Conservation (phyloP, 2,113 vertebrate species). For the Cheilinus undulatus region DNA sequence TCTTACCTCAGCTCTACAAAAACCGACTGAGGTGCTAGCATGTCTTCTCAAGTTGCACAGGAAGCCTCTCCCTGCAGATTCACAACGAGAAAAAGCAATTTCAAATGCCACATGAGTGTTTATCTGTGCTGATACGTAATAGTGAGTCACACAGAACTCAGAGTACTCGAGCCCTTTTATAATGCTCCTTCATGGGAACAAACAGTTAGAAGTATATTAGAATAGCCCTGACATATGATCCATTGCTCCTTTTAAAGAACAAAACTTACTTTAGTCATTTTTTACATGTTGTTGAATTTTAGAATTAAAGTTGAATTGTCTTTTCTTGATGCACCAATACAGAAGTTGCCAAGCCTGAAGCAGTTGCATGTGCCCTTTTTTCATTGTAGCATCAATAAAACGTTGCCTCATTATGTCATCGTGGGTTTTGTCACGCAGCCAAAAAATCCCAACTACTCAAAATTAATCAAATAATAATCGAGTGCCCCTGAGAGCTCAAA, state of each 20-base stretch:
- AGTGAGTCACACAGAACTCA: background rate
- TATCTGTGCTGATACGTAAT: slow-evolving; percentile 5
- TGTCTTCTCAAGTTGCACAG: background rate
- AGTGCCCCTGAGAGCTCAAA: slow-evolving; percentile 26
- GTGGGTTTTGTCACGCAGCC: slow-evolving; percentile 43
- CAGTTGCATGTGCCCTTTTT: slow-evolving; percentile 2
- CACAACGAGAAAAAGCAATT: background rate
- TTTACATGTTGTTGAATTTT: slow-evolving; percentile 13
- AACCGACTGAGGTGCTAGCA: background rate
- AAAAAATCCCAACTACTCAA: slow-evolving; percentile 32
- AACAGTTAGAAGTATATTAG: background rate
- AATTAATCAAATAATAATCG: slow-evolving; percentile 56
- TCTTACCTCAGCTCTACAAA: background rate
- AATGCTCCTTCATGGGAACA: background rate
- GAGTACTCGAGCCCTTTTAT: background rate
- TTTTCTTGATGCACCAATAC: background rate
- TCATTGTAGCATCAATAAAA: slow-evolving; percentile 34
- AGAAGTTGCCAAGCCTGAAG: slow-evolving; percentile 15
- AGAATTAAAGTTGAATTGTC: background rate
- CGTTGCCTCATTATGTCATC: slow-evolving; percentile 59
- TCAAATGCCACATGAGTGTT: background rate
- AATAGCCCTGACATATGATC: background rate
- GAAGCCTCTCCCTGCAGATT: background rate
- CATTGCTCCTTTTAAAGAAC: background rate
- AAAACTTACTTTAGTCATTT: background rate